Conservation (phyloP, 1,140 invertebrate species). For the roundworm (Caenorhabditis elegans) region DNA sequence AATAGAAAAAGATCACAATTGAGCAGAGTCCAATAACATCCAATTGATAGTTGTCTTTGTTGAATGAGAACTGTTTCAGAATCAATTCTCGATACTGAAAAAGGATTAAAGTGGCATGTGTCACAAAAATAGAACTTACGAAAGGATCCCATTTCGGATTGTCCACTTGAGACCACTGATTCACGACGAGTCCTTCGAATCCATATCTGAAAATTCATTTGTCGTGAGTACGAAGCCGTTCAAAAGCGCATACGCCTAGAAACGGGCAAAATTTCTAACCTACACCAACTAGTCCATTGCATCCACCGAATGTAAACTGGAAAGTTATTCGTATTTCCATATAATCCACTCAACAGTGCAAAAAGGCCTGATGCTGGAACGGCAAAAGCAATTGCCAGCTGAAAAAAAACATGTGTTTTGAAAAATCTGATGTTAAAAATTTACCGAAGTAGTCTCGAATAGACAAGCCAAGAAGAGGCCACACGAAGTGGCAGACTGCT, state of each 20-base stretch:
- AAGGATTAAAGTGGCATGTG: no score
- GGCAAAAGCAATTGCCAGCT: conserved; percentile 43
- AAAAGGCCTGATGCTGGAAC: conserved; percentile 63
- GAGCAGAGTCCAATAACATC: conserved; percentile 38
- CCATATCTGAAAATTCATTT: conserved; percentile 55
- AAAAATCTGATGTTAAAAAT: no score
- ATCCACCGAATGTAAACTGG: conserved; percentile 60
- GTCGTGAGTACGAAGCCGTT: no score
- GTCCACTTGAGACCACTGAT: conserved; percentile 57
- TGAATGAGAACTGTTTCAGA: conserved; percentile 53
- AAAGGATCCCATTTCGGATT: neutral
- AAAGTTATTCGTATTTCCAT: conserved; percentile 59
- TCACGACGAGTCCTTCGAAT: conserved; percentile 62
- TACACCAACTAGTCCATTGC: conserved; percentile 65
- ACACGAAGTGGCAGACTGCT: conserved; percentile 63
- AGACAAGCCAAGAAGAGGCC: conserved; percentile 57
- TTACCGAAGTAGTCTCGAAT: neutral
- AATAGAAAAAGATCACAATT: neutral
- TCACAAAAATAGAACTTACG: no score
- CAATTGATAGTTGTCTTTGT: conserved; percentile 47
- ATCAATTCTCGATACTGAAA: conserved; percentile 40
- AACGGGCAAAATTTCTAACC: conserved; percentile 48
- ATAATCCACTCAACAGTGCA: conserved; percentile 64
- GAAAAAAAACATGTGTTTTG: neutral
- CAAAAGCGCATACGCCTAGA: no score